phyloP scores from a whole-genome alignment of 2,797 vertebrate genomes.

The Odontamblyopus lacepedii region DNA sequence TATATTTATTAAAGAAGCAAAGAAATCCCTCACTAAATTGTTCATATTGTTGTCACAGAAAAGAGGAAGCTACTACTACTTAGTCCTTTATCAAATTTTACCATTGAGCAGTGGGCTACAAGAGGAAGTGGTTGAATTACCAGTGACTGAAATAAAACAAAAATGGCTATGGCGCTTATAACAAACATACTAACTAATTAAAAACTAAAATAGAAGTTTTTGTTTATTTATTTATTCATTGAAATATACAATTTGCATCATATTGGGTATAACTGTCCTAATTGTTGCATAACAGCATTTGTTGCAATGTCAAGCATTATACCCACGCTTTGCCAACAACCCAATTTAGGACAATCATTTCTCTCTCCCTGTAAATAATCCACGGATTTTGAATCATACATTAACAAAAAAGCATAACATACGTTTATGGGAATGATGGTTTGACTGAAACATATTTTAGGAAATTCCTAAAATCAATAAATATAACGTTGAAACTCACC shows the following conservation, averaged over 20 bases:
- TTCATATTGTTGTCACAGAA: background rate
- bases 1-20: too few species aligned
- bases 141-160: conserved; percentile 20
- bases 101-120: conserved; percentile 7
- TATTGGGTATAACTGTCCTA: conserved; percentile 27
- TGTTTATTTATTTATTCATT: background rate
- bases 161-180: conserved; percentile 4
- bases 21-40: background rate
- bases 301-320: conserved; percentile 26
- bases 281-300: conserved; percentile 47
- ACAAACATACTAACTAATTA: conserved; percentile 3
- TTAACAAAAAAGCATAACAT: too few species aligned
- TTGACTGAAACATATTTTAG: background rate
- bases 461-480: background rate
- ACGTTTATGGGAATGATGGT: background rate
- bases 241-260: conserved; percentile 19
- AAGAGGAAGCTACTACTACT: conserved; percentile 26
- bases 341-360: conserved; percentile 21
- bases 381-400: background rate
- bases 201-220: background rate
- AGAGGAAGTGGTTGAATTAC: conserved; percentile 16
- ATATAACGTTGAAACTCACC: background rate
- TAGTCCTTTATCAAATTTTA: background rate
- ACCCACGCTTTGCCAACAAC: conserved; percentile 21
- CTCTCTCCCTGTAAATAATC: conserved; percentile 5